Conservation (phyloP, 2,888 invertebrate species). For the Hymenopus coronatus region DNA sequence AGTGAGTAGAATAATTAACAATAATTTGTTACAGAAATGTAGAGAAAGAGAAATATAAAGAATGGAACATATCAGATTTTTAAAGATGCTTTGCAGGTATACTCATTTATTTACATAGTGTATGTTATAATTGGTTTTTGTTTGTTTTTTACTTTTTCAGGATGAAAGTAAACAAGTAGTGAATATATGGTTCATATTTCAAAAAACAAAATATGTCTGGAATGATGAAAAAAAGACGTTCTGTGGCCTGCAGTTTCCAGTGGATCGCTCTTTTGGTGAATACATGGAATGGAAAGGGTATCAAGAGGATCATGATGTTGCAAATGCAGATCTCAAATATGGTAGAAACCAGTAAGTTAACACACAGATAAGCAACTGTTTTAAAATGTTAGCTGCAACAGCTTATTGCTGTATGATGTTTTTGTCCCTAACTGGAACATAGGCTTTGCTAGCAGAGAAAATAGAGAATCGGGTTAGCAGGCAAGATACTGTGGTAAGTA, state of each 20-base stretch:
- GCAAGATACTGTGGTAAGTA: too few species aligned
- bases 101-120: neutral
- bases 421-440: too few species aligned
- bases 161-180: conserved; percentile 51
- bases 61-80: too few species aligned
- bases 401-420: too few species aligned
- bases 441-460: too few species aligned
- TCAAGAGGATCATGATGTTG: conserved; percentile 75
- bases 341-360: conserved; percentile 80
- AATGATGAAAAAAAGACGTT: conserved; percentile 79
- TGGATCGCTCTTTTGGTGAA: conserved; percentile 63
- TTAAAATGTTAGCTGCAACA: too few species aligned
- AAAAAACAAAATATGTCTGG: conserved; percentile 96
- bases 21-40: too few species aligned
- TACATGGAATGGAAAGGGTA: conserved; percentile 87
- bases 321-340: conserved; percentile 74
- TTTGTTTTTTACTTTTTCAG: conserved; percentile 35
- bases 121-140: neutral
- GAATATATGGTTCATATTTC: conserved; percentile 88
- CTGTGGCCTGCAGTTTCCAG: conserved; percentile 80
- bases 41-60: too few species aligned
- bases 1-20: too few species aligned
- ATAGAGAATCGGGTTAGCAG: too few species aligned
- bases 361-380: too few species aligned
- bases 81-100: neutral